Evolutionary conservation across 2,797 vertebrate genomes (phyloP).

Genomic region (Danio albolineatus): DNA sequence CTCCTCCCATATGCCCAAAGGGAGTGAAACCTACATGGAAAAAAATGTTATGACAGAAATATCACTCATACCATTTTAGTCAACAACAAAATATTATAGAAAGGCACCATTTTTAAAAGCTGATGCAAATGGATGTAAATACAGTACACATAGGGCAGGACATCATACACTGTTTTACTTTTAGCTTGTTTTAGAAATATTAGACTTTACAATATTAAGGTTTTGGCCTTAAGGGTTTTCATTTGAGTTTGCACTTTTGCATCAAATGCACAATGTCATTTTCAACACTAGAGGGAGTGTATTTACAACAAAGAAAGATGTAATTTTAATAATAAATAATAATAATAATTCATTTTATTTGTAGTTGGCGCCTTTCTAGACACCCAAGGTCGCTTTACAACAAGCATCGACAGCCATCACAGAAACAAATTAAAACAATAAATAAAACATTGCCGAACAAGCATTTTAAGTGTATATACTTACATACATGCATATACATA

Average conservation of each 20-base stretch:
- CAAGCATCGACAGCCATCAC: no score
- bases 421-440: no score
- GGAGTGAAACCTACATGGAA: conserved; percentile 81
- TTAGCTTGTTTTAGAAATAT: background rate
- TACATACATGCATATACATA: no score
- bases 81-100: background rate
- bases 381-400: no score
- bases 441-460: no score
- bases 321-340: no score
- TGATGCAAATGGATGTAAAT: background rate
- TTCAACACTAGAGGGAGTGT: no score
- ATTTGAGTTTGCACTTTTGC: background rate
- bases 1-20: conserved; percentile 72
- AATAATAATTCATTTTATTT: no score
- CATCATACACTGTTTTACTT: background rate
- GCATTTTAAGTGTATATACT: no score
- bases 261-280: background rate
- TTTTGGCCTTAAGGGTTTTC: background rate
- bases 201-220: no score
- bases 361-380: no score
- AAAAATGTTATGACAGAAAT: background rate
- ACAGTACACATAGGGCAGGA: background rate
- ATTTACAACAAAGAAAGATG: no score
- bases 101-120: background rate
- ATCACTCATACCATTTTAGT: background rate